Evolutionary conservation across 2,113 vertebrate species (phyloP).

Genomic region (Sinosuthora webbiana): DNA sequence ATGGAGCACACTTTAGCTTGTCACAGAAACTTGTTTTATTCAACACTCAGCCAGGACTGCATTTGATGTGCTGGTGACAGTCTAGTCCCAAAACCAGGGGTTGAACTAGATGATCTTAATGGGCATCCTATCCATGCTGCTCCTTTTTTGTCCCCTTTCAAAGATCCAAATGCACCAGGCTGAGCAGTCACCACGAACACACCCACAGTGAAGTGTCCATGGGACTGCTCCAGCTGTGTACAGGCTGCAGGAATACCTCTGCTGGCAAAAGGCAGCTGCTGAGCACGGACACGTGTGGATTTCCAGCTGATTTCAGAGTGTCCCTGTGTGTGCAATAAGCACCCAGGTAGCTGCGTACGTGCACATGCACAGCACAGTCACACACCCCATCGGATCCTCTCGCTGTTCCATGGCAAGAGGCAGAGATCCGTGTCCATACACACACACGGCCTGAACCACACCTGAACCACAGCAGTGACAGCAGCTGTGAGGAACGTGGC

Average conservation of each 20-base stretch:
- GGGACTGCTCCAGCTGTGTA: accelerated
- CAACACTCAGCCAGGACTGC: accelerated
- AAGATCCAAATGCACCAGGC: neutral
- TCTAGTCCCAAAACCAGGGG: accelerated
- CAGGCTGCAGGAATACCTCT: neutral
- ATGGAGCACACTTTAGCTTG: accelerated
- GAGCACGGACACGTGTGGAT: accelerated
- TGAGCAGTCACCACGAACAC: accelerated
- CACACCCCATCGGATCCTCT: accelerated
- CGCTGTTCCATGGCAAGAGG: accelerated
- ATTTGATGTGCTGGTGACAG: neutral
- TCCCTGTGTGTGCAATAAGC: accelerated
- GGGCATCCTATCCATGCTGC: accelerated
- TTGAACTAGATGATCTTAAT: neutral
- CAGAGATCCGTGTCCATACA: neutral
- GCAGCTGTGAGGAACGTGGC: neutral
- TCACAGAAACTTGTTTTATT: neutral
- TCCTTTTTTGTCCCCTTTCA: neutral
- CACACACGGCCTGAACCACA: accelerated
- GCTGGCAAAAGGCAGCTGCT: neutral
- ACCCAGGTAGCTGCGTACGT: accelerated
- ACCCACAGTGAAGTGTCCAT: accelerated
- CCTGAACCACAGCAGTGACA: neutral
- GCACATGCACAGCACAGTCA: accelerated
- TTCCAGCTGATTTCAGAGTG: neutral